Base-by-base conservation (phyloP, 2,888 invertebrate genomes). In the Caenorhabditis becei region DNA sequence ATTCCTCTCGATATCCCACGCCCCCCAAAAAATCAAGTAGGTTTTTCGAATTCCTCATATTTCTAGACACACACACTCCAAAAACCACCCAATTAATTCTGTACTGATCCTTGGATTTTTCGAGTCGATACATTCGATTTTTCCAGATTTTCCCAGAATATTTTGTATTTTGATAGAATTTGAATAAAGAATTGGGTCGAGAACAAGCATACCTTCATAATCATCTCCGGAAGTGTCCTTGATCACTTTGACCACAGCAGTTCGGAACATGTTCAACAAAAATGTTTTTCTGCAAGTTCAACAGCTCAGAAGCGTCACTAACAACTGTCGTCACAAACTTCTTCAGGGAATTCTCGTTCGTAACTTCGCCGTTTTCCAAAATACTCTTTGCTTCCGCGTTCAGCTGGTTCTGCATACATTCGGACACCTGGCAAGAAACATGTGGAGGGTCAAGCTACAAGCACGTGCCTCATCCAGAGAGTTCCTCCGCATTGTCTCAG, bases 261-360 rank as follows among this genome's bases (percentile, higher is more conserved):
- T 74, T 58, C 74, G 74, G 28, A 74, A 74, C 74, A 74, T 74
- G 51, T 74, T 74, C 74, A 74, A 66, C 26, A 74, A n/a, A 41
- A 66, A 74, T 10, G 74, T 74, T 47, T 74, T 74, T 32, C 74
- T 74, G 58, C 14, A 49, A 72, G 35, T 10, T 35, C 35, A 35
- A 10, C 5, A 35, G 10, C 10, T 11, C 41, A 24, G 10, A n/a
- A 20, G 1, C 1, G n/a, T 11, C 24, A 32, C 1, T 1, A 16
- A 23, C n/a, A 10, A 49, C 8, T 20, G 5, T 16, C 37, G 18
- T 28, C 20, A n/a, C 37, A 24, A 8, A 72, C 74, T 74, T 74
- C 65, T 74, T 74, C 11, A 74, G 28, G 1, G 74, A 74, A 18
- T 74, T 74, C 23, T 66, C 74, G 32, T 74, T 58, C 4, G 37